Base-by-base conservation (phyloP, 2,797 vertebrate species). In the Thunnus albacares region DNA sequence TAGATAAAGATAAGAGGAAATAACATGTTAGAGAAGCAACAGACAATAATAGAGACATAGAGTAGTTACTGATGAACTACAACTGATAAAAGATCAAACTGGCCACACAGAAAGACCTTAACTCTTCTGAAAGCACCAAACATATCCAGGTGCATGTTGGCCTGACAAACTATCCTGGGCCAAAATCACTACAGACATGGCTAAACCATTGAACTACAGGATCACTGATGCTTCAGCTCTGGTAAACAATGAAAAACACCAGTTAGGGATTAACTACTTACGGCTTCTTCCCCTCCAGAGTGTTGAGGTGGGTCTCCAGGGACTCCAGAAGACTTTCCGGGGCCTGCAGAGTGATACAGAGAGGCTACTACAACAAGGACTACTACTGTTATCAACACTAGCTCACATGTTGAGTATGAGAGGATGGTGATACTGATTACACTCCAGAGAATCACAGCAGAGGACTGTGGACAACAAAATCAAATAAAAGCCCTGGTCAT, bases 241-340 rank as follows among this genome's bases (percentile, higher is more conserved):
- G 26, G 12, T 15, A 22, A 82, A 75, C 1, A 0, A 64, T 45
- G 51, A 18, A 65, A 14, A 66, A 58, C 47, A 67, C 2, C 26
- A 13, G 22, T 62, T 20, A 20, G 56, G 1, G 47, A 51, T 26
- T 11, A 66, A 41, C 18, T 59, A 94, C 96, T 95, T 90, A 99
- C 98, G 97, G 95, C 92, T 99, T 99, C 91, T 97, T 99, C 75
- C 98, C 98, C 94, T 99, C 98, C 92, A 99, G 95, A n/a, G 96
- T 99, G 93, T 98, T 99, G 86, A 99, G 96, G 92, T 99, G 98
- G 35, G 99, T 99, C 91, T 99, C 98, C 89, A 99, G 95, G 47
- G 98, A 99, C 93, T 98, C 98, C 94, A 99, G 96, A 82, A 99
- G 97, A 94, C 98, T 99, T 93, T 98, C 98, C 35, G 98, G 98